phyloP scores from a whole-genome alignment of 2,888 invertebrate genomes.

The Folsomia candida region DNA sequence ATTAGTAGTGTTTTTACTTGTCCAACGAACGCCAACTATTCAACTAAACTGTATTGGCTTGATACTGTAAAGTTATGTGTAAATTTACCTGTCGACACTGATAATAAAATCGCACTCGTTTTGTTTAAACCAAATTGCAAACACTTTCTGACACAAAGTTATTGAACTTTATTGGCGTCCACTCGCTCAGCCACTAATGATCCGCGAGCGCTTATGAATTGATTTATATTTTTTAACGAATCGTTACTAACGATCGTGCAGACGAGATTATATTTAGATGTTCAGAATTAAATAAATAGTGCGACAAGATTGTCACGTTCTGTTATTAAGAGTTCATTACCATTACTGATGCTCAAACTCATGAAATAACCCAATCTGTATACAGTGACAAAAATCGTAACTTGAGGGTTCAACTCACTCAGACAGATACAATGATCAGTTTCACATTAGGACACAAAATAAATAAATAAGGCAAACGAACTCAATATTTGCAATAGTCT shows the following conservation, averaged over 20 bases:
- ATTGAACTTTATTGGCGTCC: neutral
- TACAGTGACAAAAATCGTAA: neutral
- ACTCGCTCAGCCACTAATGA: neutral
- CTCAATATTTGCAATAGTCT: neutral
- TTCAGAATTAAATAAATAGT: neutral
- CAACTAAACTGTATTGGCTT: neutral
- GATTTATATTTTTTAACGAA: no score
- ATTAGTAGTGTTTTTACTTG: neutral
- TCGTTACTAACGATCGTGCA: no score
- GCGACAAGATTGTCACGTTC: neutral
- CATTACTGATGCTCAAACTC: neutral
- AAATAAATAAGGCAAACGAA: neutral
- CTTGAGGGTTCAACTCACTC: neutral
- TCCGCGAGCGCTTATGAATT: no score
- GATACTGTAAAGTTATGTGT: neutral
- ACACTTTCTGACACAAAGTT: neutral
- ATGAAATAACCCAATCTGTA: neutral
- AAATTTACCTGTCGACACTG: neutral
- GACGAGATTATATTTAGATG: no score
- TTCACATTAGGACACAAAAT: neutral
- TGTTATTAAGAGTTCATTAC: neutral
- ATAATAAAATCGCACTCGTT: no score
- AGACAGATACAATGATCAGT: neutral
- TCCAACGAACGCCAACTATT: no score
- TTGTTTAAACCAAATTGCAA: no score